A percentile compares a stretch with the other conserved stretches of the same genome.
phyloP scores from a whole-genome alignment of 2,113 vertebrate genomes.

The Himantopus leucocephalus region DNA sequence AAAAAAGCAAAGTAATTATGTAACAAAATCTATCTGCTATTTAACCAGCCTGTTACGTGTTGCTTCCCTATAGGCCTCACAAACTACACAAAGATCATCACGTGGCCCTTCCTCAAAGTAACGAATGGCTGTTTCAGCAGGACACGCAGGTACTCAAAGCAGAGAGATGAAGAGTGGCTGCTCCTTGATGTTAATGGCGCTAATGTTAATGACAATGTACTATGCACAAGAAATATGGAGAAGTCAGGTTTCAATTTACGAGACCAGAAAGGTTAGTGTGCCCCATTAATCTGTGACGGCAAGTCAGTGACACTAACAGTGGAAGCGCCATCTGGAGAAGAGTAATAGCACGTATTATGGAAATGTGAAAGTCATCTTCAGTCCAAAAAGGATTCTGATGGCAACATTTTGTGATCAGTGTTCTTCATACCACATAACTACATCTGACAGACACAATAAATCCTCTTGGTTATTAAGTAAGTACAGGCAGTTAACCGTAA shows the following conservation, averaged over 20 bases:
- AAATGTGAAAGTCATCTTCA: background rate
- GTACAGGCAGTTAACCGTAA: background rate
- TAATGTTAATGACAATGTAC: background rate
- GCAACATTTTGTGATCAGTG: accelerated
- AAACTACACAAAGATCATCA: background rate
- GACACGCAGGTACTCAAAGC: background rate
- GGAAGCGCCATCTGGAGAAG: background rate
- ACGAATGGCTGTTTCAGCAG: background rate
- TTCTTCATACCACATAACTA: background rate
- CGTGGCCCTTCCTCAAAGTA: background rate
- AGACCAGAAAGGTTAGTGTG: background rate
- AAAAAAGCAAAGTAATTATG: background rate
- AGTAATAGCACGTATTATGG: background rate
- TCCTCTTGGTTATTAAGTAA: background rate
- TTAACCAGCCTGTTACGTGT: background rate
- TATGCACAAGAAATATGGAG: background rate
- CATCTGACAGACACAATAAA: background rate
- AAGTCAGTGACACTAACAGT: accelerated
- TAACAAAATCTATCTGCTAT: background rate
- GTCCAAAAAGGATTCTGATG: background rate
- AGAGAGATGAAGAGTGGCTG: background rate
- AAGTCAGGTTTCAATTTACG: background rate
- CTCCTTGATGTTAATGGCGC: background rate
- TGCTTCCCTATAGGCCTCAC: background rate
- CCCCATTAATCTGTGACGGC: background rate